Conservation (phyloP, 1,140 invertebrate species). For the Drosophila azteca region DNA sequence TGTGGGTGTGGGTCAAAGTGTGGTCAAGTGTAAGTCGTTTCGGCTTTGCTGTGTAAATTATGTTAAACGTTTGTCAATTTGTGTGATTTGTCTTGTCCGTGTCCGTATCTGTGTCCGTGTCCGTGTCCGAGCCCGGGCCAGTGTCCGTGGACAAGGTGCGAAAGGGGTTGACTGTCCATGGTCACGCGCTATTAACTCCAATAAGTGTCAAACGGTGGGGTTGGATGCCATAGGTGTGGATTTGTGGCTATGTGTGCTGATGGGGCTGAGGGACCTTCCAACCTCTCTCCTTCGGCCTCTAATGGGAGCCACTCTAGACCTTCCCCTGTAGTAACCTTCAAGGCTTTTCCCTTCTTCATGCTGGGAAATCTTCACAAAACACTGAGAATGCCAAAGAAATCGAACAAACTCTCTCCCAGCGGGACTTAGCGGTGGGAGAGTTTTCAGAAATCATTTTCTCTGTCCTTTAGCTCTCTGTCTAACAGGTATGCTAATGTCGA, state of each 20-base stretch:
- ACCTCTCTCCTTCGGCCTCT: background rate
- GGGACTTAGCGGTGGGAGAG: too few species aligned
- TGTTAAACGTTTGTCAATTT: conserved; percentile 82
- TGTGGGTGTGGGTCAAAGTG: conserved; percentile 6
- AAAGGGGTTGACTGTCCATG: conserved; percentile 59
- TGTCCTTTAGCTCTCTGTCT: too few species aligned
- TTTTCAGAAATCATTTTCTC: too few species aligned
- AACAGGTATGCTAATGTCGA: too few species aligned
- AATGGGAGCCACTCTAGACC: background rate
- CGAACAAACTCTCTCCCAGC: too few species aligned
- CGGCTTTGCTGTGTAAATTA: conserved; percentile 76
- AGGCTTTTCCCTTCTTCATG: too few species aligned
- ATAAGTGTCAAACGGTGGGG: conserved; percentile 27
- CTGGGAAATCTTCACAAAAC: too few species aligned
- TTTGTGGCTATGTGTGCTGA: conserved; percentile 11
- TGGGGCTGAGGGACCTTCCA: background rate
- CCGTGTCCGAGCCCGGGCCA: conserved; percentile 1
- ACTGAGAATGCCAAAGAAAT: too few species aligned
- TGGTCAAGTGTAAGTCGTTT: conserved; percentile 73
- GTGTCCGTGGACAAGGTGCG: conserved; percentile 46
- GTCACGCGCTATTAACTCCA: conserved; percentile 65
- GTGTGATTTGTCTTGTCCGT: conserved; percentile 70
- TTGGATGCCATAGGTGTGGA: conserved; percentile 23
- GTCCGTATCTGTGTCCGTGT: background rate
- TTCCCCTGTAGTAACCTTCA: too few species aligned